Evolutionary conservation across 2,888 invertebrate species (phyloP).

Genomic region (Callyntrura sp.): DNA sequence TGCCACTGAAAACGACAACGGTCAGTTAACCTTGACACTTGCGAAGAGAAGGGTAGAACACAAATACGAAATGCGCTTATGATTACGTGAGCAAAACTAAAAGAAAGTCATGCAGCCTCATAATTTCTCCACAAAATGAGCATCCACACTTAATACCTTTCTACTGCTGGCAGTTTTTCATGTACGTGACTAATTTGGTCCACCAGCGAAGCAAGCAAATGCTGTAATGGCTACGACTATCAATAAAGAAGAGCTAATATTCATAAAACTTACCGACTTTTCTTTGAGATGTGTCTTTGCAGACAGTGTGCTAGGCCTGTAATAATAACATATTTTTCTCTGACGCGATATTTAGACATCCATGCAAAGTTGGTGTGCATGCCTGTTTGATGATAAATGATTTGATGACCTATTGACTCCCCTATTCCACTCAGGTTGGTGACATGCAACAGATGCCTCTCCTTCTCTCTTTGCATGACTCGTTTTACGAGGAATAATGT

Average conservation of each 20-base stretch:
- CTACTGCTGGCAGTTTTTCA: not conserved
- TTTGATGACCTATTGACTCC: slow-evolving; percentile 49
- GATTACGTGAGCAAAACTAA: not conserved
- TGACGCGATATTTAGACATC: not conserved
- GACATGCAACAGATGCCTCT: slow-evolving; percentile 66
- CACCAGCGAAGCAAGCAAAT: not conserved
- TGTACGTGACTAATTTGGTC: not conserved
- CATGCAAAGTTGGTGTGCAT: not conserved
- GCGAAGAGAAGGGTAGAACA: not conserved
- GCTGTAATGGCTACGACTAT: not conserved
- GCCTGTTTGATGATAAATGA: not conserved
- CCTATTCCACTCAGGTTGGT: not conserved
- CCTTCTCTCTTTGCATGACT: not conserved
- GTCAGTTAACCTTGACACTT: slow-evolving; percentile 43
- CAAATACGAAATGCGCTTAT: not conserved
- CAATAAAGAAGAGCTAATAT: not conserved
- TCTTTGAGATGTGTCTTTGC: not conserved
- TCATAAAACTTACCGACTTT: not conserved
- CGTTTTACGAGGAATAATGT: slow-evolving; percentile 20
- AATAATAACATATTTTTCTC: not conserved
- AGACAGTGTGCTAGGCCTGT: not conserved
- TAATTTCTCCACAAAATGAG: slow-evolving; percentile 1
- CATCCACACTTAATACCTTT: not conserved
- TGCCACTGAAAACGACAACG: not conserved
- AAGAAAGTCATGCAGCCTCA: not conserved